Base-by-base conservation (phyloP, 2,888 invertebrate genomes). In the Cabera pusaria region DNA sequence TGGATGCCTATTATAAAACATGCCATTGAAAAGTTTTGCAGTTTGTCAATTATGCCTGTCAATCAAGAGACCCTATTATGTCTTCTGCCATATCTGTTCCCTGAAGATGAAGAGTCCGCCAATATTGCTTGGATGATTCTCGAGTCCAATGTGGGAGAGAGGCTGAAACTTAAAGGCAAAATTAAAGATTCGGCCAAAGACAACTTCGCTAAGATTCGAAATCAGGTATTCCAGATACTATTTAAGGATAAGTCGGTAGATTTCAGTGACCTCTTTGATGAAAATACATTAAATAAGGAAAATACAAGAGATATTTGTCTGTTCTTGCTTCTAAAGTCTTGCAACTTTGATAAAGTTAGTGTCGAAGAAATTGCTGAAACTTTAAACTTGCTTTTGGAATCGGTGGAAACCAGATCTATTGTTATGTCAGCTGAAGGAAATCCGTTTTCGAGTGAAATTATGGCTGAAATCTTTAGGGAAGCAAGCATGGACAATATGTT, bases 41-140 rank as follows among this genome's bases (percentile, higher is more conserved):
- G 82, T 0, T 48, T 82, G 0, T 61, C 78, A 8, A 64, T 77
- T 0, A 63, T 86, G 24, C 77, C 86, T 1, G 89, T 91, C 2
- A 91, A 92, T 52, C 90, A 91, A 29, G 83, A 90, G 44, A 88
- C 91, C 2, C 86, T 93, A 26, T 64, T 93, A 17, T 82, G 90
- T 0, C 71, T 93, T 9, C 67, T 93, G 12, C 93, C 94, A 5
- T 91, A 91, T 60, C 64, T 94, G 3, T 91, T 94, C 49, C 92
- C 93, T 0, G 59, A 69, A 25, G 76, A 87, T 52, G 38, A 64
- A 42, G 61, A 74, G 29, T 63, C 73, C 7, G 67, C 71, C 14
- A 49, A 68, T 40, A 46, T 76, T 0, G 64, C 87, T 4, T 72
- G 69, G 64, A 52, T 72, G 12, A 77, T 89, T 35, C 52, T 88